Evolutionary conservation across 2,888 invertebrate species (phyloP).

Genomic region (Netelia inedita): DNA sequence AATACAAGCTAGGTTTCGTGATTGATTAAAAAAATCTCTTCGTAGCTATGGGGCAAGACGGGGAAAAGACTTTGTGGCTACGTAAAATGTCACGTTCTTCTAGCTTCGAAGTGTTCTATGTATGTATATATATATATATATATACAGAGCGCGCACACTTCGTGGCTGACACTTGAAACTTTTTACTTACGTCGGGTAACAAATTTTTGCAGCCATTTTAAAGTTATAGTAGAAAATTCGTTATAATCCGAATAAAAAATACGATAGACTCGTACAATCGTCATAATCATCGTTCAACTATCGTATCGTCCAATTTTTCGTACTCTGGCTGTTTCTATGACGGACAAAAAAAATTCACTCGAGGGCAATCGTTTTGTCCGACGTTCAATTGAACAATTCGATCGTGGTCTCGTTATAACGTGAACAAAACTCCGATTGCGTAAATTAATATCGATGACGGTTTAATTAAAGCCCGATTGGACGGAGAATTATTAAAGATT

Average conservation of each 20-base stretch:
- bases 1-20: constrained; percentile 5
- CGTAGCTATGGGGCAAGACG: background rate
- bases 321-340: background rate
- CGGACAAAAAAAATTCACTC: background rate
- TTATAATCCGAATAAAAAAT: background rate
- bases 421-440: background rate
- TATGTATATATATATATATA: background rate
- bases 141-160: background rate
- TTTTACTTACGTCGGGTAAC: background rate
- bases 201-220: background rate
- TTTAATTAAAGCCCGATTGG: background rate
- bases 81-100: constrained; percentile 15
- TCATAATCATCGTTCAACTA: no score
- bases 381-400: background rate
- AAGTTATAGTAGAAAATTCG: background rate
- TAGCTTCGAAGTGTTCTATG: background rate
- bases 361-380: background rate
- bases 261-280: background rate
- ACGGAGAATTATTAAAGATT: no score
- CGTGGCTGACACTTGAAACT: constrained; percentile 11
- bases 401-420: background rate
- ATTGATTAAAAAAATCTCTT: constrained; percentile 57
- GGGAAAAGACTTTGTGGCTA: constrained; percentile 1
- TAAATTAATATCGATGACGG: constrained; percentile 14
- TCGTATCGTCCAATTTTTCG: background rate